These are phyloP conservation scores for Oscheius myriophilus DNA, from an alignment of 2,888 invertebrate genomes.

Conservation along the genomic window DNA sequence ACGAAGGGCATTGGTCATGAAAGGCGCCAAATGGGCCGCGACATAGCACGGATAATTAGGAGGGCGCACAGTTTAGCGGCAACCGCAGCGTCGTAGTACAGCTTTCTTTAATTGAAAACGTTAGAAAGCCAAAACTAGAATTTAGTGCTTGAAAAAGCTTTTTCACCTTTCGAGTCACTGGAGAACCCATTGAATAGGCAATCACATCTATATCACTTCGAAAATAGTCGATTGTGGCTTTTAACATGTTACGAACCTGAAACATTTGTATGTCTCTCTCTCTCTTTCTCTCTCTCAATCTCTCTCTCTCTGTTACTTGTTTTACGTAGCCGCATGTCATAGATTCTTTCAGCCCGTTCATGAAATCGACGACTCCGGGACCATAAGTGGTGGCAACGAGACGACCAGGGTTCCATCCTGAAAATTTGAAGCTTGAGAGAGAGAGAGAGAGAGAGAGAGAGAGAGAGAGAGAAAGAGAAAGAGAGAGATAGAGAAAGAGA, in stretches of 20 bases:
- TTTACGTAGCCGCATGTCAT: conserved; percentile 42
- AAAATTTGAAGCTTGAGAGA: neutral
- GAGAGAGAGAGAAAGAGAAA: neutral
- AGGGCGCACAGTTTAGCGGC: too few species aligned
- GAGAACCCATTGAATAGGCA: conserved; percentile 23
- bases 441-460: neutral
- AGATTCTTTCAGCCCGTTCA: conserved; percentile 20
- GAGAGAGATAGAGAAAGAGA: conserved; percentile 1
- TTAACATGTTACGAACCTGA: conserved; percentile 8
- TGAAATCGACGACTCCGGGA: conserved; percentile 28
- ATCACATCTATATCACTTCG: conserved; percentile 12
- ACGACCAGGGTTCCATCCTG: conserved; percentile 27
- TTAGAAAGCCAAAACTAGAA: neutral
- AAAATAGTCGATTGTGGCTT: conserved; percentile 1
- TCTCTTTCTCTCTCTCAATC: too few species aligned
- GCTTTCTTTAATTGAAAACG: too few species aligned
- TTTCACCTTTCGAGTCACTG: conserved; percentile 15
- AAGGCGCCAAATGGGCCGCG: too few species aligned
- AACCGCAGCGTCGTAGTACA: too few species aligned
- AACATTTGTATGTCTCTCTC: too few species aligned
- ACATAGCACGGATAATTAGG: too few species aligned
- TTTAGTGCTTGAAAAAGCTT: neutral
- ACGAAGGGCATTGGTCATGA: too few species aligned
- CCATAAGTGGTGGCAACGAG: conserved; percentile 45
- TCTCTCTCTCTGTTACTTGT: conserved; percentile 28